These are phyloP conservation scores for Colistium nudipinnis DNA, from an alignment of 2,113 vertebrate species.

Conservation along the genomic window DNA sequence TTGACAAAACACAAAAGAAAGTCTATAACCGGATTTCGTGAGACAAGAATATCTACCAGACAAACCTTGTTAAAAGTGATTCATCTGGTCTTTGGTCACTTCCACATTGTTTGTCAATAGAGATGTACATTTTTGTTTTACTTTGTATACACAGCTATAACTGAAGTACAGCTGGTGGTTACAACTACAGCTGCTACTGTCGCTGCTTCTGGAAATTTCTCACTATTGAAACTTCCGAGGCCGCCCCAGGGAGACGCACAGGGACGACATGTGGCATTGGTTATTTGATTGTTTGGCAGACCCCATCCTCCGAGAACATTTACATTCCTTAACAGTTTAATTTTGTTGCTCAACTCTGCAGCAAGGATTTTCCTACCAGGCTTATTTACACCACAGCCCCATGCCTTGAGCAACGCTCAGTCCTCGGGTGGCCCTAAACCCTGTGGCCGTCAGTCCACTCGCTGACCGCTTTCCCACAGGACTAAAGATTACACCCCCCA, in stretches of 20 bases:
- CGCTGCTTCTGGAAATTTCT: constrained; percentile 29
- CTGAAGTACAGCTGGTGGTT: constrained; percentile 13
- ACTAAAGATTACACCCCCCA: constrained; percentile 28
- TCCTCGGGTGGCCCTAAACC: constrained; percentile 41
- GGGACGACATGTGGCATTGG: constrained; percentile 74
- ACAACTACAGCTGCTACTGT: constrained; percentile 12
- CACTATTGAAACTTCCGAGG: constrained; percentile 32
- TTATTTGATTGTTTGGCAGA: constrained; percentile 72
- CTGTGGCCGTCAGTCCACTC: constrained; percentile 39
- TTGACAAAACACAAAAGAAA: constrained; percentile 2
- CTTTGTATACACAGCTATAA: constrained; percentile 4
- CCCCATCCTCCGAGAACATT: constrained; percentile 53
- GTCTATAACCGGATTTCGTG: not conserved
- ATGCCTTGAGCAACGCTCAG: constrained; percentile 56
- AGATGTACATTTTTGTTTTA: constrained; percentile 8
- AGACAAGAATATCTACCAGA: constrained; percentile 9
- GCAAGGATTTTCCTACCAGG: constrained; percentile 51
- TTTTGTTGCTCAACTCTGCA: constrained; percentile 68
- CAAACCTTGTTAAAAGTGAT: constrained; percentile 1
- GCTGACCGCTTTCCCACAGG: constrained; percentile 61
- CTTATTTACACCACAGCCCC: constrained; percentile 57
- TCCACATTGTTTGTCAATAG: not conserved
- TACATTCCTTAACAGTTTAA: constrained; percentile 65
- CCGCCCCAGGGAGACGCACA: constrained; percentile 44
- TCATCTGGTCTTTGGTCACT: constrained; percentile 3